These are phyloP conservation scores for Acropora yongei DNA, from an alignment of 64 coral and sea anemone species.

Conservation along the genomic window DNA sequence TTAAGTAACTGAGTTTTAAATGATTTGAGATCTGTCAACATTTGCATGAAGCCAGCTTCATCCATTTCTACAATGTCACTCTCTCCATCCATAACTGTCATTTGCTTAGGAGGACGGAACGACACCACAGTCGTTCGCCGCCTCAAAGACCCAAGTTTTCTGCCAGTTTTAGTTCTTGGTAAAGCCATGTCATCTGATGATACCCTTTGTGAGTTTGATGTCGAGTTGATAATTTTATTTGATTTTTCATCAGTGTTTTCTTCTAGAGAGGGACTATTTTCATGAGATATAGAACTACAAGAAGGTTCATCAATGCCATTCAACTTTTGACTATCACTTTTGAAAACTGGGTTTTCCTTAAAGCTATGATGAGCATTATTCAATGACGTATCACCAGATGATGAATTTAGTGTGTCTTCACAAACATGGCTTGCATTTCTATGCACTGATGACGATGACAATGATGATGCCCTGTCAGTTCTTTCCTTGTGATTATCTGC, in stretches of 20 bases:
- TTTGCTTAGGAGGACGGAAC: slow-evolving; percentile 75
- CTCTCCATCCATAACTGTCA: slow-evolving; percentile 56
- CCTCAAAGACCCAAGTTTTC: slow-evolving; percentile 22
- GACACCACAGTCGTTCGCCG: slow-evolving; percentile 71
- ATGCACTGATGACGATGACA: not conserved
- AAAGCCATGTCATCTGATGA: slow-evolving; percentile 39
- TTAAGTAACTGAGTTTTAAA: slow-evolving; percentile 93
- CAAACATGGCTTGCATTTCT: slow-evolving; percentile 65
- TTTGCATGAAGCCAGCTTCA: slow-evolving; percentile 76
- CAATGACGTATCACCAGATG: slow-evolving; percentile 55
- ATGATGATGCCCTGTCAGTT: not conserved
- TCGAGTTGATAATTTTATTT: slow-evolving; percentile 41
- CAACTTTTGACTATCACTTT: not conserved
- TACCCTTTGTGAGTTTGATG: slow-evolving; percentile 45
- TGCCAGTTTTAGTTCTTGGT: slow-evolving; percentile 7
- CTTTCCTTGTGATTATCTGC: slow-evolving; percentile 21
- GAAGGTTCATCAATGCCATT: slow-evolving; percentile 12
- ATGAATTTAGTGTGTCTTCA: slow-evolving; percentile 69
- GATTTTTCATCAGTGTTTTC: slow-evolving; percentile 22
- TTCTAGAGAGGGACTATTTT: not conserved
- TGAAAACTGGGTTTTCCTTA: no score
- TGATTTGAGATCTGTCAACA: slow-evolving; percentile 77
- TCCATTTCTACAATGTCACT: slow-evolving; percentile 84
- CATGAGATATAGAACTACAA: slow-evolving; percentile 22
- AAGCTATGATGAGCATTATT: not conserved